phyloP scores from a whole-genome alignment of 2,797 vertebrate genomes.

The Dromococcyx pavoninus region DNA sequence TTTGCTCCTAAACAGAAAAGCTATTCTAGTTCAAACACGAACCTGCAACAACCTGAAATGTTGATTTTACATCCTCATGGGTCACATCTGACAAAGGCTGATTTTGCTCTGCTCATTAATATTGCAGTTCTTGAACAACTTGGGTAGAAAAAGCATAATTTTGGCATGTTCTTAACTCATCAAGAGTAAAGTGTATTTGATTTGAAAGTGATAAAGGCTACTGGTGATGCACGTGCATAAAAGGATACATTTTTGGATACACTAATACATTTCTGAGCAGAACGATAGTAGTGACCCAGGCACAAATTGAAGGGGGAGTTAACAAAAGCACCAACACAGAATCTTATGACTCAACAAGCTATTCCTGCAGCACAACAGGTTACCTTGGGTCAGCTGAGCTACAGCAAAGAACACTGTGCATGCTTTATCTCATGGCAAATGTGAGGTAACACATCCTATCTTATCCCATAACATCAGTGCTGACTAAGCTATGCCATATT shows the following conservation, averaged over 20 bases:
- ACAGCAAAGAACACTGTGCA: not conserved
- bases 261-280: not conserved
- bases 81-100: not conserved
- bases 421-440: not conserved
- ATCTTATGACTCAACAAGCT: not conserved
- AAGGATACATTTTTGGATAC: not conserved
- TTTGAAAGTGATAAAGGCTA: not conserved
- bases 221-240: not conserved
- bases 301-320: not conserved
- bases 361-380: not conserved
- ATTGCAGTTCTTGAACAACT: not conserved
- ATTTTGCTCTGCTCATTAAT: not conserved
- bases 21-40: not conserved
- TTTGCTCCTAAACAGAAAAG: not conserved
- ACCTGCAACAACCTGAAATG: not conserved
- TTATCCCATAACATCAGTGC: not conserved
- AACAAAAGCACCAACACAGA: not conserved
- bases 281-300: not conserved
- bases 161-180: not conserved
- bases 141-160: not conserved
- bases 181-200: not conserved
- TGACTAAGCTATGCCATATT: not conserved
- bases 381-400: not conserved
- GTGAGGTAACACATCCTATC: not conserved
- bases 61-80: not conserved